Evolutionary conservation across 2,113 vertebrate genomes (phyloP).

Genomic region (Leptodactylus fuscus): DNA sequence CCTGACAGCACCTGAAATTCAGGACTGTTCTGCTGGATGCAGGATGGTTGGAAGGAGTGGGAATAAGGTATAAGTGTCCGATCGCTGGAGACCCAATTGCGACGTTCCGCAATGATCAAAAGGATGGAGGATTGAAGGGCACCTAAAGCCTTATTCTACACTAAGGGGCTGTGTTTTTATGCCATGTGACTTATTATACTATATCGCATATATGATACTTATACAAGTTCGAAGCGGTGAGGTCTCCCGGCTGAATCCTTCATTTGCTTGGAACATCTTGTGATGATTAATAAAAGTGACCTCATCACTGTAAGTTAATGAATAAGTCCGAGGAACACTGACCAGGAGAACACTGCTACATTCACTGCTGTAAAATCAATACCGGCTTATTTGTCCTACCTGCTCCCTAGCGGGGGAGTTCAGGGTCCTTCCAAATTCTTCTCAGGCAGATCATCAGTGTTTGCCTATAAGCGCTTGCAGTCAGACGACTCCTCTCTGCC

Average conservation of each 20-base stretch:
- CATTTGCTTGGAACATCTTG: not conserved
- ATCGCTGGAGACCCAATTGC: too few species aligned
- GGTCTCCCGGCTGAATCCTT: not conserved
- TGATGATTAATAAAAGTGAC: conserved; percentile 31
- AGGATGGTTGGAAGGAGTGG: too few species aligned
- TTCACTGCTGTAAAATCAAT: conserved; percentile 68
- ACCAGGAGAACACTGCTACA: conserved; percentile 71
- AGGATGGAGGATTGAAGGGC: too few species aligned
- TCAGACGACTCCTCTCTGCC: not conserved
- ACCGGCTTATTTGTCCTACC: conserved; percentile 49
- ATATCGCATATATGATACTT: not conserved
- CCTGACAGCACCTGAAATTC: too few species aligned
- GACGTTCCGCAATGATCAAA: too few species aligned
- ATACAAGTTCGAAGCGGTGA: too few species aligned
- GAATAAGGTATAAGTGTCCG: too few species aligned
- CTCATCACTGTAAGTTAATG: conserved; percentile 50
- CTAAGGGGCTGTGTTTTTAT: too few species aligned
- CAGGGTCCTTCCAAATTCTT: conserved; percentile 52
- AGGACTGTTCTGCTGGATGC: too few species aligned
- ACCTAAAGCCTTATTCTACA: too few species aligned
- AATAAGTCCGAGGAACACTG: conserved; percentile 64
- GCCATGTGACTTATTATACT: not conserved
- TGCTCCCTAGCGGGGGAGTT: conserved; percentile 36
- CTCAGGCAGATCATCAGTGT: conserved; percentile 32
- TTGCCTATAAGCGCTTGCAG: conserved; percentile 24